A percentile compares a stretch with the other conserved stretches of the same genome.
Conservation (phyloP, 1,140 invertebrate species). For the Zophobas atratus region DNA sequence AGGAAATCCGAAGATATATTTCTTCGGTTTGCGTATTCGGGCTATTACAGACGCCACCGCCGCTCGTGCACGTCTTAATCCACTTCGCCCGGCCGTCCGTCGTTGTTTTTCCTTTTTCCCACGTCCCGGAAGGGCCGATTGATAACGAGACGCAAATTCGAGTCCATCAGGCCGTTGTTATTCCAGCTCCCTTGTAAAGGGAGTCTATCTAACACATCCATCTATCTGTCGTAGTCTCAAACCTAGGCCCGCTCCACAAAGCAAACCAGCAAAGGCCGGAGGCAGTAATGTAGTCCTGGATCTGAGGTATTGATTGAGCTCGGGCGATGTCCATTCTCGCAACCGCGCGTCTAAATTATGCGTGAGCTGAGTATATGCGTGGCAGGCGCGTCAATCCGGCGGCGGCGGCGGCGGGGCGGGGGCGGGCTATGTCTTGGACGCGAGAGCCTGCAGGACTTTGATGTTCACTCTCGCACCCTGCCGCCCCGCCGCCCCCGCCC, state of each 20-base stretch:
- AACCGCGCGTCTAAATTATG: conserved; percentile 67
- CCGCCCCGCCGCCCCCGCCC: conserved; percentile 47
- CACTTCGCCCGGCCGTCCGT: too few relatives aligned
- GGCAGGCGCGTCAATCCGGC: conserved; percentile 65
- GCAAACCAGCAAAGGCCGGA: conserved; percentile 50
- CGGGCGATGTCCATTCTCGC: conserved; percentile 66
- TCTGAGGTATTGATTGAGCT: conserved; percentile 66
- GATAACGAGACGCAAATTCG: conserved; percentile 13
- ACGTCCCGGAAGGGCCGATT: neutral
- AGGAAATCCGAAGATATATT: too few relatives aligned
- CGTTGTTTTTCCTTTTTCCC: neutral
- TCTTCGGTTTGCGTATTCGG: too few relatives aligned
- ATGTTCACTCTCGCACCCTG: conserved; percentile 60
- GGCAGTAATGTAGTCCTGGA: conserved; percentile 63
- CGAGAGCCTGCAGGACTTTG: conserved; percentile 61
- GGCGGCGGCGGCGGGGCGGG: conserved; percentile 50
- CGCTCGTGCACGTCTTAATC: too few relatives aligned
- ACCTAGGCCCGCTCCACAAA: conserved; percentile 48
- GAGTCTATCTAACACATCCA: conserved; percentile 40
- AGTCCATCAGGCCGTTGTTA: conserved; percentile 28
- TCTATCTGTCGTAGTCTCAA: conserved; percentile 44
- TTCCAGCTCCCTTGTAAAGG: conserved; percentile 10
- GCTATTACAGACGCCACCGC: too few relatives aligned
- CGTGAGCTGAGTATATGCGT: conserved; percentile 67
- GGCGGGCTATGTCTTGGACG: conserved; percentile 57